phyloP scores from a whole-genome alignment of 1,140 invertebrate species.

The Scylla paramamosain region DNA sequence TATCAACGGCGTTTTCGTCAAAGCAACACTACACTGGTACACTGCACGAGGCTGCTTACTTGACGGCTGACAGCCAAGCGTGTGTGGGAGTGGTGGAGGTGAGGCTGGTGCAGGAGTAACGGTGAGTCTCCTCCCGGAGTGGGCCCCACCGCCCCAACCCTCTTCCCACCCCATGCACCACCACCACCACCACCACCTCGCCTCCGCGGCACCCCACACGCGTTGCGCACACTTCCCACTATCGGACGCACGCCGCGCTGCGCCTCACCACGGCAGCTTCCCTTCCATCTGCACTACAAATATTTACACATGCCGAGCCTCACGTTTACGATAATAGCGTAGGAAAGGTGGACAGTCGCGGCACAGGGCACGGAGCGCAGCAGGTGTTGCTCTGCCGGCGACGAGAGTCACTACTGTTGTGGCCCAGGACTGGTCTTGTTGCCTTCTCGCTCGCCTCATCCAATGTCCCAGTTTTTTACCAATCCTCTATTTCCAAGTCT shows the following conservation, averaged over 20 bases:
- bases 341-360: neutral
- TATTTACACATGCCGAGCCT: neutral
- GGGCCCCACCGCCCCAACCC: neutral
- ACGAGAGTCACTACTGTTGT: constrained; percentile 1
- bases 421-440: constrained; percentile 1
- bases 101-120: constrained; percentile 54
- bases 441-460: neutral
- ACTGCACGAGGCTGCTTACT: constrained; percentile 45
- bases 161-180: neutral
- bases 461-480: neutral
- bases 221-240: constrained; percentile 27
- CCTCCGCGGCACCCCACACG: neutral
- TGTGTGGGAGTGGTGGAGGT: constrained; percentile 62
- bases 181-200: neutral
- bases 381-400: neutral
- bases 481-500: neutral
- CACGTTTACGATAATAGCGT: neutral
- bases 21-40: constrained; percentile 28
- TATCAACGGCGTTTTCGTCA: neutral
- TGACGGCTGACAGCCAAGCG: constrained; percentile 44
- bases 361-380: neutral
- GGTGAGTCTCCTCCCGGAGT: constrained; percentile 18
- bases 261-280: neutral
- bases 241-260: neutral
- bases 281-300: neutral